Evolutionary conservation across 2,113 vertebrate species (phyloP).

Genomic region (Steatornis caripensis): DNA sequence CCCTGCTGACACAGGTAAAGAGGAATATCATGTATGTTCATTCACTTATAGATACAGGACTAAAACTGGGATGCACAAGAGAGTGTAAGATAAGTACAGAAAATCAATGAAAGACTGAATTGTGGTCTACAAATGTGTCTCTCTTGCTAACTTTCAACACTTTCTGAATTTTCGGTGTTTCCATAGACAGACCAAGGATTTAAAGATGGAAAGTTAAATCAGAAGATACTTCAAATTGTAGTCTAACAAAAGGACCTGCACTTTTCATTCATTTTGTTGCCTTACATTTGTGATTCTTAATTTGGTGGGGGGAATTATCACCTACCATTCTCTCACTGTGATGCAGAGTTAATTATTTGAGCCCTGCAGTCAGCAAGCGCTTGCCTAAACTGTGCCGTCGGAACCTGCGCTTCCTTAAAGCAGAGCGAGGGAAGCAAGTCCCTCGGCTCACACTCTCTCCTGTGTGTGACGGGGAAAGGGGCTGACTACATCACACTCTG

Average conservation of each 20-base stretch:
- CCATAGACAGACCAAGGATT: not conserved
- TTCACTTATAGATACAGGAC: not conserved
- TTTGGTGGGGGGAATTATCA: not conserved
- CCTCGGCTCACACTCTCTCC: rapidly evolving
- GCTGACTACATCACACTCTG: not conserved
- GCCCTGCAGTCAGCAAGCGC: rapidly evolving
- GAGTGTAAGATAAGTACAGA: not conserved
- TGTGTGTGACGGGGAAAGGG: not conserved
- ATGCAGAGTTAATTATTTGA: not conserved
- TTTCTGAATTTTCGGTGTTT: not conserved
- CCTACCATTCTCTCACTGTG: not conserved
- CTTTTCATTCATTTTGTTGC: not conserved
- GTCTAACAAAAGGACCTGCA: not conserved
- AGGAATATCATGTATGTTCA: not conserved
- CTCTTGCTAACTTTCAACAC: not conserved
- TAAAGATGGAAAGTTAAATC: not conserved
- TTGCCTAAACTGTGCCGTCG: not conserved
- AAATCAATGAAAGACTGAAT: not conserved
- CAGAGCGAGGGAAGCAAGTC: not conserved
- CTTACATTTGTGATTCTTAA: not conserved
- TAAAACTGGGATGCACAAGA: not conserved
- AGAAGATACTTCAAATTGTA: not conserved
- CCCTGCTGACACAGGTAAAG: not conserved
- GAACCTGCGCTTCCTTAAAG: not conserved
- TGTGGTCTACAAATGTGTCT: not conserved